Percentiles rank a stretch among this genome's conserved stretches.
These are phyloP conservation scores for Hystrix cristata DNA, from an alignment of 2,113 vertebrate genomes.

Conservation along the genomic window DNA sequence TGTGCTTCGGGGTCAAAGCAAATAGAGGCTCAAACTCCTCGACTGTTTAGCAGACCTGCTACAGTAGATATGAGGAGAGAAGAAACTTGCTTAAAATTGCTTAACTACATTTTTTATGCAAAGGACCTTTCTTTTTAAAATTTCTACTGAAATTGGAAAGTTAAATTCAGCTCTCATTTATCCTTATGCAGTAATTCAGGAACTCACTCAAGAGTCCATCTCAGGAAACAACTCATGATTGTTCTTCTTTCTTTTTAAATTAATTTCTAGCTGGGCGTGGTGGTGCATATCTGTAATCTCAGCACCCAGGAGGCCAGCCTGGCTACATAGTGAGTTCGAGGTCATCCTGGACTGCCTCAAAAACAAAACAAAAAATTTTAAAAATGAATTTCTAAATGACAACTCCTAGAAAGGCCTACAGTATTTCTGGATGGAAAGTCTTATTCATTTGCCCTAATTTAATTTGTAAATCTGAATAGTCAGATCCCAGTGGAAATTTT, in stretches of 20 bases:
- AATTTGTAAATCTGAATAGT: not conserved
- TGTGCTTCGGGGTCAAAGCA: not conserved
- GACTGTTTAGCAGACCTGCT: not conserved
- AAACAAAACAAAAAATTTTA: too few species aligned
- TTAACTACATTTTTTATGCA: not conserved
- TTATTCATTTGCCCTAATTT: not conserved
- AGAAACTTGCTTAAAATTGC: not conserved
- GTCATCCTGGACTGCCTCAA: too few species aligned
- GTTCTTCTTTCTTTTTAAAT: not conserved
- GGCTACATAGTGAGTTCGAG: too few species aligned
- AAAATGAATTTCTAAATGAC: not conserved
- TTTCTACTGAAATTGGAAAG: not conserved
- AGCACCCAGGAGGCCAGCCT: too few species aligned
- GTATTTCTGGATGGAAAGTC: not conserved
- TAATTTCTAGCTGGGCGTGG: not conserved
- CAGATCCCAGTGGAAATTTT: not conserved
- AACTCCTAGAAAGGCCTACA: not conserved
- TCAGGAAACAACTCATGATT: constrained; percentile 25
- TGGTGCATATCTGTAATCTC: too few species aligned
- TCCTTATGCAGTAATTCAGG: constrained; percentile 13
- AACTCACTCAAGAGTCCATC: not conserved
- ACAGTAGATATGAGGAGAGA: not conserved
- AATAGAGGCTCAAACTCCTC: not conserved
- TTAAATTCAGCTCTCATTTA: not conserved
- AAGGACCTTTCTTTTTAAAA: not conserved